phyloP scores from a whole-genome alignment of 2,113 vertebrate species.

The Cyprinodon brontotheroides region DNA sequence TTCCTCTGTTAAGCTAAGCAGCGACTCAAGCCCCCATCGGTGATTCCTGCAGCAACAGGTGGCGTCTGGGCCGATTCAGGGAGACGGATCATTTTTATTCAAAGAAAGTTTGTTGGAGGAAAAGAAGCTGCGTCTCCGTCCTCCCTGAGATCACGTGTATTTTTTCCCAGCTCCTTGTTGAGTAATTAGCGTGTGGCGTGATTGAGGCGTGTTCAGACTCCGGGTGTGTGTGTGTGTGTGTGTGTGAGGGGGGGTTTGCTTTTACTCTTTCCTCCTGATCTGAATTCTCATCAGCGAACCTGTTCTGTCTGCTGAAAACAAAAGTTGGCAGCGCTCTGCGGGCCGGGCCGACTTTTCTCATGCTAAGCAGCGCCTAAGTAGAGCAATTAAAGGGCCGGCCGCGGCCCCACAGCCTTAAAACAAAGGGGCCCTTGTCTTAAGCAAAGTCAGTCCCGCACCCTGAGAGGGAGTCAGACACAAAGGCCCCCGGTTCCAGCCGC shows the following conservation, averaged over 20 bases:
- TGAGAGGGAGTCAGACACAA: slow-evolving; percentile 68
- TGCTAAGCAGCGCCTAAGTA: slow-evolving; percentile 97
- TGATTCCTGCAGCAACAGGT: slow-evolving; percentile 70
- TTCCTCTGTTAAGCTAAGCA: slow-evolving; percentile 12
- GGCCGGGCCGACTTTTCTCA: slow-evolving; percentile 92
- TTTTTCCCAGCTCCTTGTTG: slow-evolving; percentile 55
- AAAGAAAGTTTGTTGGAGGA: slow-evolving; percentile 49
- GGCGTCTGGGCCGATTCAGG: slow-evolving; percentile 51
- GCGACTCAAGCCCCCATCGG: slow-evolving; percentile 49
- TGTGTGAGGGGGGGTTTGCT: neutral
- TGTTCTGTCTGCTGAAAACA: slow-evolving; percentile 85
- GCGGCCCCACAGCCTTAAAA: slow-evolving; percentile 88
- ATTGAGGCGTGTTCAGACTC: slow-evolving; percentile 76
- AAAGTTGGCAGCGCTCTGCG: slow-evolving; percentile 90
- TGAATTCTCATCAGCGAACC: slow-evolving; percentile 92
- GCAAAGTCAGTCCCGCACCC: slow-evolving; percentile 86
- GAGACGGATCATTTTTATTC: slow-evolving; percentile 39
- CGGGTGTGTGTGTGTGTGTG: neutral
- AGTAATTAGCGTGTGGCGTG: slow-evolving; percentile 77
- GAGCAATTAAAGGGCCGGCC: slow-evolving; percentile 95
- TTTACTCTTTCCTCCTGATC: slow-evolving; percentile 82
- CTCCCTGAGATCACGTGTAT: slow-evolving; percentile 37
- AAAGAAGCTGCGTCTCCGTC: slow-evolving; percentile 22
- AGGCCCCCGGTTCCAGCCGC: slow-evolving; percentile 59
- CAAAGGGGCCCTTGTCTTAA: slow-evolving; percentile 94